Evolutionary conservation across 2,113 vertebrate species (phyloP), one percentile per base, ranked within the genome.

Genomic region (Erythrocebus patas): DNA sequence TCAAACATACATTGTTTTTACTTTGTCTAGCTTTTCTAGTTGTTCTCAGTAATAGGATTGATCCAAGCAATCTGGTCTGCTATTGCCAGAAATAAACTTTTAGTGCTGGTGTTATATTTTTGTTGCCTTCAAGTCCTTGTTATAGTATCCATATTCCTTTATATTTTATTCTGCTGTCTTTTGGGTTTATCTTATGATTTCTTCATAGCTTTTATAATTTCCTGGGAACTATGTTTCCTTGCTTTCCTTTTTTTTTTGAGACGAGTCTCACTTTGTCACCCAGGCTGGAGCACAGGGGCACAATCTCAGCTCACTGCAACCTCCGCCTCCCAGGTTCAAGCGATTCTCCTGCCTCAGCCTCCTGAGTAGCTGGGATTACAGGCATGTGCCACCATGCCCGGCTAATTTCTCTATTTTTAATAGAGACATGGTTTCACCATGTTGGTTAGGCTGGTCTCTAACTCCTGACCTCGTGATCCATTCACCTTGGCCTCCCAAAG

Each of bases 21-120:
- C 87, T 93, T 93, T 86, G 16, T 90, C 61, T 45, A 78, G 59
- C 20, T 86, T 97, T 95, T 85, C 57, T 45, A 88, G 70, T 30
- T 93, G 40, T 83, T 84, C 38, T 95, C 10, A 38, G 9, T 8
- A 85, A 89, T 20, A 68, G 43, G 20, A 87, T 4, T 52, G 52
- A 66, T 92, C 50, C 38, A 79, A 83, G 38, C 38, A 95, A 79
- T 73, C 43, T 72, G 27, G 72, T n/a, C 66, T 45, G 50, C 50
- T 17, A 35, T 81, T 35, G 83, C 70, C 14, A 85, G 52, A 92
- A 93, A 52, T 35, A 50, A 38, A 30, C 40, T 96, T 96, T 88
- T 76, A 59, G 43, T 79, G 16, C 16, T 61, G 27, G 35, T 92
- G 38, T 1, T 89, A 38, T 30, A 57, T 57, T 75, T 76, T 79